Percentiles rank a stretch among this genome's conserved stretches.
phyloP scores from a whole-genome alignment of 2,113 vertebrate genomes.

The Peromyscus californicus region DNA sequence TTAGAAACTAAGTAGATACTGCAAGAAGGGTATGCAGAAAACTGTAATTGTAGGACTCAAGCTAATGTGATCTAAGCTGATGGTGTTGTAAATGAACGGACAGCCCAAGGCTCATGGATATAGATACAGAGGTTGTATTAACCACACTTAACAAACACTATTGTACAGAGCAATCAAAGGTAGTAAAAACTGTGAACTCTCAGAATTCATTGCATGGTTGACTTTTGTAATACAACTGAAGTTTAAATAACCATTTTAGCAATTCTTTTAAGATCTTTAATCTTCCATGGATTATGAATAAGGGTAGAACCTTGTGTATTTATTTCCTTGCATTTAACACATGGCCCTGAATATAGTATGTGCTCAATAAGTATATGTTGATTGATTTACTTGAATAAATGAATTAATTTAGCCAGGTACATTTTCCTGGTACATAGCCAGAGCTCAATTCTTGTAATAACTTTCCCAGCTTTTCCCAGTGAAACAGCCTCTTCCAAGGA shows the following conservation, averaged over 20 bases:
- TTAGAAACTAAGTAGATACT: not conserved
- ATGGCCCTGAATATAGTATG: not conserved
- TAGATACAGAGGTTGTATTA: not conserved
- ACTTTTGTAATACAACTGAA: not conserved
- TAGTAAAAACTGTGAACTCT: not conserved
- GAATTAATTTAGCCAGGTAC: not conserved
- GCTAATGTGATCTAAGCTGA: not conserved
- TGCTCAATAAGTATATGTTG: not conserved
- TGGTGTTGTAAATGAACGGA: not conserved
- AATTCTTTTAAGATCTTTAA: not conserved
- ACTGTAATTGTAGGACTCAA: not conserved
- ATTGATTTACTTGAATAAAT: not conserved
- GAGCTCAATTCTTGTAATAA: not conserved
- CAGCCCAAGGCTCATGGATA: not conserved
- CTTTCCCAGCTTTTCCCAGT: not conserved
- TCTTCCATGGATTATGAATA: not conserved
- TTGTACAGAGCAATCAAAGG: not conserved
- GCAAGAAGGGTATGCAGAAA: not conserved
- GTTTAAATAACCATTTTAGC: not conserved
- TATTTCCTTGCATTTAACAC: not conserved
- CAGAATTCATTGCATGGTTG: not conserved
- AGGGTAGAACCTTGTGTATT: not conserved
- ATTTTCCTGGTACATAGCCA: not conserved
- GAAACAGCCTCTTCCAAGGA: not conserved
- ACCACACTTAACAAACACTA: not conserved